Evolutionary conservation across 2,888 invertebrate genomes (phyloP), one percentile per base, ranked within the genome.

Genomic region (Gisinianus flammeolus): DNA sequence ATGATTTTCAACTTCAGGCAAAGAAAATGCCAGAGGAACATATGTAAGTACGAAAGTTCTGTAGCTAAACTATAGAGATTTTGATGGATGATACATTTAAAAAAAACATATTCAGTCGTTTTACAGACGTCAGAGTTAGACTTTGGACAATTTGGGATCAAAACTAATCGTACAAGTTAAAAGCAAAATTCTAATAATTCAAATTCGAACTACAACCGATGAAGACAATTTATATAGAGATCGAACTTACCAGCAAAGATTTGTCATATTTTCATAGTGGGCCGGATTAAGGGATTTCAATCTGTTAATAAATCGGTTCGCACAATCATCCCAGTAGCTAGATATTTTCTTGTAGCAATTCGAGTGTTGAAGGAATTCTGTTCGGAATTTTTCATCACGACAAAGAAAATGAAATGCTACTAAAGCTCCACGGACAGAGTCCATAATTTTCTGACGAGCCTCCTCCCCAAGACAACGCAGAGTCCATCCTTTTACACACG

Each of bases 321-420:
- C 80, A 74, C 83, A 84, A 2, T 79, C 79, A 74, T 84, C 83
- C 82, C 82, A 84, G 26, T 80, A 76, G 35, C 24, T 62, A 4
- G 82, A 82, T 28, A 84, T 82, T 70, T 69, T 76, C 28, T 74
- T 79, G 79, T 81, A 81, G 62, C 83, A 84, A 1, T 26, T 64
- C 10, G 80, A 64, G 64, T 84, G 82, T 26, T 73, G 54, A 22
- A 82, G 79, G 66, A 75, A 84, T 58, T 83, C 83, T 6, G 30
- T 19, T n/a, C 73, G 81, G 54, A 84, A 84, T 26, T 73, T 76
- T 35, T 67, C 56, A 73, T 84, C 83, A 5, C 68, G 56, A 73
- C 83, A 84, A 5, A 84, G 73, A 67, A 79, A 79, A 2, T 70
- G 67, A 31, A 73, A 79, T 24, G 72, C 68, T 44, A 80, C 81